Evolutionary conservation across 2,113 vertebrate species (phyloP).

Genomic region (Serilophus lunatus): DNA sequence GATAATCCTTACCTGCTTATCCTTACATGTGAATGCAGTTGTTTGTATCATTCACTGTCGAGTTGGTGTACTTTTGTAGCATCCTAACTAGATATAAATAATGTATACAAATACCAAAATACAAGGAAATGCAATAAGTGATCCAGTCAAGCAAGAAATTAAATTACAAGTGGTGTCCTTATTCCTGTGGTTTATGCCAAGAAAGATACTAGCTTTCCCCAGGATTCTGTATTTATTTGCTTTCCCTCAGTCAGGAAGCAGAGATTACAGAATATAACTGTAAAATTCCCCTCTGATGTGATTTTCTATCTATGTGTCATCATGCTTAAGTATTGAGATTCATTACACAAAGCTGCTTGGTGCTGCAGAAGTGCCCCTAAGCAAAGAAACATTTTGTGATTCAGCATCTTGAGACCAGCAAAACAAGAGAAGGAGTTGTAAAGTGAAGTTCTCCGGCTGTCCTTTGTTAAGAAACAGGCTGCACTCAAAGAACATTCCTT

Average conservation of each 20-base stretch:
- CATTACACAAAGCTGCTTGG: not conserved
- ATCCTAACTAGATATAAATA: constrained; percentile 4
- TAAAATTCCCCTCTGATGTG: not conserved
- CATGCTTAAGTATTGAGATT: not conserved
- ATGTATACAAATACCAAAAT: constrained; percentile 24
- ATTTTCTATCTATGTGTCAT: not conserved
- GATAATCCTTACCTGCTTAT: not conserved
- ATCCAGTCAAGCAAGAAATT: constrained; percentile 55
- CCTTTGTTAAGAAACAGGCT: not conserved
- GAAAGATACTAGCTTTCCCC: not conserved
- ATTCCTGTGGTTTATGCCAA: constrained; percentile 5
- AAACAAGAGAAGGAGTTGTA: not conserved
- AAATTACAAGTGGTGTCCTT: constrained; percentile 30
- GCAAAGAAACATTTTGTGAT: not conserved
- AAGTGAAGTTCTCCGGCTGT: not conserved
- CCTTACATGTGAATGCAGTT: not conserved
- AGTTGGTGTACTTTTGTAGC: not conserved
- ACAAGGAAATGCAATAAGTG: constrained; percentile 33
- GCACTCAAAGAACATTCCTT: not conserved
- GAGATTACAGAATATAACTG: not conserved
- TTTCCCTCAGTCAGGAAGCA: not conserved
- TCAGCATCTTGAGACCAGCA: not conserved
- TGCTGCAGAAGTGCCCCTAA: not conserved
- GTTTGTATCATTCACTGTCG: not conserved
- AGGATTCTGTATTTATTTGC: not conserved